These are phyloP conservation scores for Dasyornis broadbenti DNA, from an alignment of 2,113 vertebrate genomes.

Conservation along the genomic window DNA sequence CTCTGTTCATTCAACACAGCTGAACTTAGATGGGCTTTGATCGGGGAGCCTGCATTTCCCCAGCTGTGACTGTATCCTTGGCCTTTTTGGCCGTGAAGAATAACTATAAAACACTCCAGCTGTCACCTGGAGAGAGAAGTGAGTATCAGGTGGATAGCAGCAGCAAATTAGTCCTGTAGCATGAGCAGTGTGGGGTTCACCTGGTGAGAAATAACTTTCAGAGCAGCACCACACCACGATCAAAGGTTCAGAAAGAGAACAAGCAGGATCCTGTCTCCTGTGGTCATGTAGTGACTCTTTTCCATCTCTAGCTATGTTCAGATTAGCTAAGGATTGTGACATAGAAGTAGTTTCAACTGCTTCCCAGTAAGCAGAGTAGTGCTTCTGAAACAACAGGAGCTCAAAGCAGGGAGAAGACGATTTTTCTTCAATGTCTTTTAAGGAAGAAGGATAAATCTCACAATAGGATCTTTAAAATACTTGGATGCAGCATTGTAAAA, in stretches of 20 bases:
- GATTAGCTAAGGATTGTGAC: neutral
- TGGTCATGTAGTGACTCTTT: neutral
- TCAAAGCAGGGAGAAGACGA: neutral
- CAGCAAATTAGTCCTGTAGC: neutral
- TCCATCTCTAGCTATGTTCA: neutral
- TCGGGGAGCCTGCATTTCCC: neutral
- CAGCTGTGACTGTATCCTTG: neutral
- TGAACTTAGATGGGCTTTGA: neutral
- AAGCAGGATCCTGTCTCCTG: neutral
- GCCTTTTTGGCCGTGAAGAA: neutral
- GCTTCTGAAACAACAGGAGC: neutral
- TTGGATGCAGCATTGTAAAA: neutral
- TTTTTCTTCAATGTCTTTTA: neutral
- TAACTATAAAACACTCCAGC: neutral
- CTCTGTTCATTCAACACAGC: neutral
- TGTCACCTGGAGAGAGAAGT: neutral
- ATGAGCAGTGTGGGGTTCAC: neutral
- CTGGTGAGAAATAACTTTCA: neutral
- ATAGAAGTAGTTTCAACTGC: neutral
- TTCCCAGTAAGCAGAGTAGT: neutral
- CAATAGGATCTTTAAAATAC: neutral
- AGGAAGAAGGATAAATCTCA: neutral
- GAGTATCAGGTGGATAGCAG: neutral
- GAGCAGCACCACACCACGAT: neutral
- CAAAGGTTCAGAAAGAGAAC: neutral